These are phyloP conservation scores for Coelopa pilipes DNA, from an alignment of 2,888 invertebrate species.

Conservation along the genomic window DNA sequence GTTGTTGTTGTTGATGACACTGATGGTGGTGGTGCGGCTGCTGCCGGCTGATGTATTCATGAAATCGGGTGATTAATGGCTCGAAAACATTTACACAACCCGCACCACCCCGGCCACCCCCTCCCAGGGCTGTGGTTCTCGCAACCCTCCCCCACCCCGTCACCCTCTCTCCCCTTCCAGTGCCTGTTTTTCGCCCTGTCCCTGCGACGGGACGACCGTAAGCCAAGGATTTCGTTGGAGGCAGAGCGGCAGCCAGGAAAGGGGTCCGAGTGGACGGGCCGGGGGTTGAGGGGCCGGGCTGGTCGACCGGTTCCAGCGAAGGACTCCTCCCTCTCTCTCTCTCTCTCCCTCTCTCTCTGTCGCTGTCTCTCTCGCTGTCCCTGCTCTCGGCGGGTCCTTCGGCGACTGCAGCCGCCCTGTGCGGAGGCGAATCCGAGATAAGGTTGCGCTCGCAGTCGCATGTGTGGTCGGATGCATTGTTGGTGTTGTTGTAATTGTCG, in stretches of 20 bases:
- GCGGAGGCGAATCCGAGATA: constrained; percentile 20
- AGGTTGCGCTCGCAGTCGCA: constrained; percentile 20
- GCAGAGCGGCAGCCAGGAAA: not conserved
- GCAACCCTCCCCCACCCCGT: too few species aligned
- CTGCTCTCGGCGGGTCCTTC: too few species aligned
- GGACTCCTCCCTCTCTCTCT: too few species aligned
- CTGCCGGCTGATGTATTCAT: constrained; percentile 62
- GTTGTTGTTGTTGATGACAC: constrained; percentile 19
- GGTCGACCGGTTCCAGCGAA: not conserved
- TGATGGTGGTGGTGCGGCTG: constrained; percentile 43
- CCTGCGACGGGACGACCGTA: too few species aligned
- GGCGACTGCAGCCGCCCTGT: not conserved
- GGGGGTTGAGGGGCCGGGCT: not conserved
- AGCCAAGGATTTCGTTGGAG: too few species aligned
- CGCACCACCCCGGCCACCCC: constrained; percentile 9
- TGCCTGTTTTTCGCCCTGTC: too few species aligned
- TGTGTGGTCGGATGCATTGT: constrained; percentile 14
- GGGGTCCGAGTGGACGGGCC: not conserved
- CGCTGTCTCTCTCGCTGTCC: too few species aligned
- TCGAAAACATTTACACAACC: constrained; percentile 56
- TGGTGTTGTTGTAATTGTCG: constrained; percentile 11
- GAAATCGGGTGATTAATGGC: constrained; percentile 67
- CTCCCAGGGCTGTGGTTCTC: too few species aligned
- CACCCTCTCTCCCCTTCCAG: too few species aligned
- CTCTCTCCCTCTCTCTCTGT: too few species aligned